phyloP scores from a whole-genome alignment of 37 sponge, comb jelly and placozoan genomes.

The Halisarca cf. caerulea region DNA sequence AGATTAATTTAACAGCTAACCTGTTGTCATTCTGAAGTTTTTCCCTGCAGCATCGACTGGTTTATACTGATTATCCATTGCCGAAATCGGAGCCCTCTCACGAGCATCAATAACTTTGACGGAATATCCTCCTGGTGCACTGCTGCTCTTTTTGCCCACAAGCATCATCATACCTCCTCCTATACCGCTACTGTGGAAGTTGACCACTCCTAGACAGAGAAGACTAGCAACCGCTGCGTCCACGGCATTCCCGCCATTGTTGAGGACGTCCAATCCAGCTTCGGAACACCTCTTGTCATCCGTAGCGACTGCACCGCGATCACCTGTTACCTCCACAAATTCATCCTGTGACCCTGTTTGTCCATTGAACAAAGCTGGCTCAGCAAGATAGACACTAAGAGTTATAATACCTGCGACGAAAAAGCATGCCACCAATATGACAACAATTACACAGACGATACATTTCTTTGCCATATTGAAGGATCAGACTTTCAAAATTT shows the following conservation, averaged over 20 bases:
- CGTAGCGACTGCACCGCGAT: neutral
- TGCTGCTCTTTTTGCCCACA: slow-evolving; percentile 20
- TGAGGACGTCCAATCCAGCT: slow-evolving; percentile 27
- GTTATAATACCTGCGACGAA: no score
- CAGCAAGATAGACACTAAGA: no score
- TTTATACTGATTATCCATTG: neutral
- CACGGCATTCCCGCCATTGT: slow-evolving; percentile 52
- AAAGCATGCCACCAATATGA: no score
- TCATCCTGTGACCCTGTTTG: no score
- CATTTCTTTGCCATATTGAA: no score
- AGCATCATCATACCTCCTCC: slow-evolving; percentile 73
- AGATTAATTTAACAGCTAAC: no score
- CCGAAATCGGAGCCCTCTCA: slow-evolving; percentile 45
- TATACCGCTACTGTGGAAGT: slow-evolving; percentile 54
- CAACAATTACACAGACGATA: no score
- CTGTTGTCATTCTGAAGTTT: no score
- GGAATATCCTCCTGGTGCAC: neutral
- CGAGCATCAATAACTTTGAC: slow-evolving; percentile 46
- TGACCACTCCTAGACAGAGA: slow-evolving; percentile 59
- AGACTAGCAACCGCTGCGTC: slow-evolving; percentile 64
- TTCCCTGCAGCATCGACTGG: no score
- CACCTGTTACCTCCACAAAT: no score
- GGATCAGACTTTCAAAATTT: no score
- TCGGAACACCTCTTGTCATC: slow-evolving; percentile 27
- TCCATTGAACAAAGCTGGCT: no score